phyloP scores from a whole-genome alignment of 2,888 invertebrate species.

The Sinodicranocentrus sp. region DNA sequence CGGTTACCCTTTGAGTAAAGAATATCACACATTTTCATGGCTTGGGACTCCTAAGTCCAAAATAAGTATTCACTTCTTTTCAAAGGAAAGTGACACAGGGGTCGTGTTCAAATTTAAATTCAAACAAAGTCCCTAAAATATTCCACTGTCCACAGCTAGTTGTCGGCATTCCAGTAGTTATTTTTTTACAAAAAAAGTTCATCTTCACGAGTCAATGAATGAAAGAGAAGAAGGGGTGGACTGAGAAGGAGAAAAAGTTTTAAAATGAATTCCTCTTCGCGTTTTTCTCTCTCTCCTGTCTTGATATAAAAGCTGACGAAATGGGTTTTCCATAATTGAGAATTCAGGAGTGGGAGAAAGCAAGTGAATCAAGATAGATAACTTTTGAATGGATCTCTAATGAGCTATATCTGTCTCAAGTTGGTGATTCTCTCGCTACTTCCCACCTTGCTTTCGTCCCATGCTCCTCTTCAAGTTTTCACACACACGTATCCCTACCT shows the following conservation, averaged over 20 bases:
- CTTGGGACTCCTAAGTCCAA: too few species aligned
- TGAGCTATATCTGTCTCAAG: constrained; percentile 74
- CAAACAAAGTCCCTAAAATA: too few species aligned
- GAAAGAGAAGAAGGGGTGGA: neutral
- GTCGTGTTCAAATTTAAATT: too few species aligned
- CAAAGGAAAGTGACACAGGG: too few species aligned
- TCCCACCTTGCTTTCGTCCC: constrained; percentile 25
- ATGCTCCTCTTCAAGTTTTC: constrained; percentile 19
- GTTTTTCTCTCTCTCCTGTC: constrained; percentile 12
- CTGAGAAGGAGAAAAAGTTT: constrained; percentile 22
- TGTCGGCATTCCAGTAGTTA: too few species aligned
- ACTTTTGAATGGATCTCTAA: constrained; percentile 76
- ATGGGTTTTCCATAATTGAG: constrained; percentile 73
- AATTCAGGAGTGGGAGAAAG: constrained; percentile 68
- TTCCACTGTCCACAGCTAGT: too few species aligned
- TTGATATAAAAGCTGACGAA: constrained; percentile 62
- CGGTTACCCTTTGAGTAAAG: too few species aligned
- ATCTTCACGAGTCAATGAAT: constrained; percentile 14
- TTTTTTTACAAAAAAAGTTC: too few species aligned
- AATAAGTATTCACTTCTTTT: too few species aligned
- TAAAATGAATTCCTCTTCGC: constrained; percentile 20
- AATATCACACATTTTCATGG: too few species aligned
- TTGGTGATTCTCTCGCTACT: constrained; percentile 53
- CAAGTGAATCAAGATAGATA: constrained; percentile 74
- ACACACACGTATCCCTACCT: neutral